These are phyloP conservation scores for Eretmochelys imbricata DNA, from an alignment of 2,113 vertebrate genomes.

Conservation along the genomic window DNA sequence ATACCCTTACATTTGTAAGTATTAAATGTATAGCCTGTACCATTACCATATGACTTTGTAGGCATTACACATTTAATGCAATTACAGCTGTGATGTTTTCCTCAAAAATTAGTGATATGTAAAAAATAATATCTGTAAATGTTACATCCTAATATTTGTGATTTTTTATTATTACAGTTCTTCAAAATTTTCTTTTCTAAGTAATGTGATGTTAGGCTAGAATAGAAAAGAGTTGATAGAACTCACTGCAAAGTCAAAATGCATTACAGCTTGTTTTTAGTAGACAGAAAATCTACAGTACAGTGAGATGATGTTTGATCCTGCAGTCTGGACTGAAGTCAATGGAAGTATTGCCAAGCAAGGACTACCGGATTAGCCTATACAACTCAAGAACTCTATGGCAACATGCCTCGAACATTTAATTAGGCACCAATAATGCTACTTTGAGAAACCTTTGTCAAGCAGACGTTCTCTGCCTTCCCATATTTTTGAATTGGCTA, in stretches of 20 bases:
- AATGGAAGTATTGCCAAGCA: not conserved
- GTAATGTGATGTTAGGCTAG: no score
- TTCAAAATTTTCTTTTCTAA: no score
- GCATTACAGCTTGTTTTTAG: not conserved
- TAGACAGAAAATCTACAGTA: not conserved
- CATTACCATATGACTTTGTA: not conserved
- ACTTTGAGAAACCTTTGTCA: slow-evolving; percentile 27
- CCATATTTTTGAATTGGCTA: not conserved
- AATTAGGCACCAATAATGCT: not conserved
- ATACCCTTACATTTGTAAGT: not conserved
- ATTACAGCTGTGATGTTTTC: not conserved
- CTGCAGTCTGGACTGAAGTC: not conserved
- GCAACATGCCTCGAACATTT: not conserved
- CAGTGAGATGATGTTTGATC: not conserved
- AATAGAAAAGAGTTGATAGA: no score
- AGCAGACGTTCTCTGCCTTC: not conserved
- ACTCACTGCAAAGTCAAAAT: no score
- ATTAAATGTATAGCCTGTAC: not conserved
- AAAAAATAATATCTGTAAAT: not conserved
- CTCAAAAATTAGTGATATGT: no score
- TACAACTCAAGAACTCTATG: not conserved
- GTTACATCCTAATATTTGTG: not conserved
- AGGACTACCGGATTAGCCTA: not conserved
- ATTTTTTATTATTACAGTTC: not conserved
- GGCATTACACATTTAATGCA: not conserved